Percentiles rank a stretch among this genome's conserved stretches.
These are phyloP conservation scores for Nephrotoma appendiculata DNA, from an alignment of 2,888 invertebrate species.

Conservation along the genomic window DNA sequence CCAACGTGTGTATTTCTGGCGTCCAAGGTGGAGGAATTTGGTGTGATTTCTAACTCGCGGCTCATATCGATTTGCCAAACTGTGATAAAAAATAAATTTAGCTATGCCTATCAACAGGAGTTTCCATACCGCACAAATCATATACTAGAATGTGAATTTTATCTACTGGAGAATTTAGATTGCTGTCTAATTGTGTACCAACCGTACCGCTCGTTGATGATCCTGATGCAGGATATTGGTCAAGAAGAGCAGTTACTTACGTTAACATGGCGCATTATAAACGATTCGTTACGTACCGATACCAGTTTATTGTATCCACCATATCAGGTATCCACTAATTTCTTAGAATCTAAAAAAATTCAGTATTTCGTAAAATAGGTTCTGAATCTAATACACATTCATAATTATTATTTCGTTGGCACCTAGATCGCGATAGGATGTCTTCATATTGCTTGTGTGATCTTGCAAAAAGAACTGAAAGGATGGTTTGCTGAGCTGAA, in stretches of 20 bases:
- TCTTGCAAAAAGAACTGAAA: slow-evolving; percentile 77
- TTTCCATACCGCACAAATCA: slow-evolving; percentile 89
- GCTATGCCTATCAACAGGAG: slow-evolving; percentile 86
- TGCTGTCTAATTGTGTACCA: slow-evolving; percentile 97
- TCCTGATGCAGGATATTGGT: slow-evolving; percentile 83
- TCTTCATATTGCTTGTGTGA: slow-evolving; percentile 88
- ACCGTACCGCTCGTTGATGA: slow-evolving; percentile 83
- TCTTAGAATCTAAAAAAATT: not conserved
- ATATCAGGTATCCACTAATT: slow-evolving; percentile 57
- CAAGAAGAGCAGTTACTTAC: slow-evolving; percentile 83
- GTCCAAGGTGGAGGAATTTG: slow-evolving; percentile 99
- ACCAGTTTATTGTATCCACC: slow-evolving; percentile 92
- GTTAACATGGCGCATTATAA: slow-evolving; percentile 91
- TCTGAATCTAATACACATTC: slow-evolving; percentile 6
- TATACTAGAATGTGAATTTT: slow-evolving; percentile 97
- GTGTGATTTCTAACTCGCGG: slow-evolving; percentile 91
- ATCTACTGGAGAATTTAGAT: slow-evolving; percentile 92
- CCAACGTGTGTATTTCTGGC: slow-evolving; percentile 95
- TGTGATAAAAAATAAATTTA: slow-evolving; percentile 89
- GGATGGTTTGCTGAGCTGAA: slow-evolving; percentile 96
- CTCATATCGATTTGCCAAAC: slow-evolving; percentile 90
- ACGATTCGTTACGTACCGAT: slow-evolving; percentile 94
- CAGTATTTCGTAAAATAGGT: slow-evolving; percentile 13
- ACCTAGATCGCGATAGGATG: slow-evolving; percentile 64
- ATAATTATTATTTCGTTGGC: not conserved